Base-by-base conservation (phyloP, 2,113 vertebrate species). In the Istiophorus platypterus region DNA sequence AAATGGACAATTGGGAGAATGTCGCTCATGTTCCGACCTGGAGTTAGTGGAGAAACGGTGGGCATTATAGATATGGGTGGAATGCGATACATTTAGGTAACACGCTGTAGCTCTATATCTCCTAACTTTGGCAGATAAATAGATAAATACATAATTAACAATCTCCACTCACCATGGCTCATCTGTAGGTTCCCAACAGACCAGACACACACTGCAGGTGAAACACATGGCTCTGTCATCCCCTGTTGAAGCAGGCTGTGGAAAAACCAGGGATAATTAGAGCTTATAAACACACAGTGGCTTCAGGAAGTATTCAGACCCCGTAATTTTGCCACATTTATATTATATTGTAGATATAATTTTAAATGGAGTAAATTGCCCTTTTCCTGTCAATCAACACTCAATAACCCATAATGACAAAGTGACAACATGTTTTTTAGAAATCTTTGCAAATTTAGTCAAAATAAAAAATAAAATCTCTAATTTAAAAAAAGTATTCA, bases 151-250 rank as follows among this genome's bases (percentile, higher is more conserved):
- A 11, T 26, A 7, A 20, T 63, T 14, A 72, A 49, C 42, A 9
- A 24, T 20, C n/a, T 76, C 1, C 49, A 75, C 91, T 89, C 82
- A 98, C 98, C 98, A 99, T 58, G 98, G 98, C 88, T 99, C 98
- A 93, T 99, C 98, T 77, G 98, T 99, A 80, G 98, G 98, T 86
- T 99, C 98, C 98, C 98, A 99, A 92, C 98, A 99, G 47, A 99
- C 98, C 52, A 99, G 95, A 92, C 98, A 99, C 20, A 99, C 98
- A 41, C 98, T 99, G 92, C 98, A 99, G 47, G 98, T 99, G 92
- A 99, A 99, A 88, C 98, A 99, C 98, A 99, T 99, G 88, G 98
- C 98, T 95, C 98, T 94, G 88, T 99, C 98, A 85, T 99, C 98
- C 85, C 98, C 98, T 87, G 98, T 98, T 67, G 98, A 99, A 39